Evolutionary conservation across 2,113 vertebrate genomes (phyloP).

Genomic region (Clarias batrachus): DNA sequence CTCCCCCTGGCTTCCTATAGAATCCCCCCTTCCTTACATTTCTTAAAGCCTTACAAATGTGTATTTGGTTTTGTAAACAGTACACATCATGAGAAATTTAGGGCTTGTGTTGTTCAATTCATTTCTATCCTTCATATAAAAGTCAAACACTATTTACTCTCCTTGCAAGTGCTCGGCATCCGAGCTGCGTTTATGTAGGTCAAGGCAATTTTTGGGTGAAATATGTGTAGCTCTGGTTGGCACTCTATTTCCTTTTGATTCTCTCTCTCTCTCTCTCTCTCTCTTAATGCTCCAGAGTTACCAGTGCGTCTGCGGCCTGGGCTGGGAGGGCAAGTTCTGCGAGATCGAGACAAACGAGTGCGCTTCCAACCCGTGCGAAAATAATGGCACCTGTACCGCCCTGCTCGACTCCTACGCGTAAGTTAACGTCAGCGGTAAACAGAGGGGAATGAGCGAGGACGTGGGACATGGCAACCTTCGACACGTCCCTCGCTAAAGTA

Average conservation of each 20-base stretch:
- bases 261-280: background rate
- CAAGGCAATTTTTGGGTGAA: slow-evolving; percentile 47
- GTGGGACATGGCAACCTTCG: background rate
- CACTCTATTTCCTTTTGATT: slow-evolving; percentile 18
- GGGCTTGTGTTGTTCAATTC: background rate
- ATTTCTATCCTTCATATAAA: slow-evolving; percentile 6
- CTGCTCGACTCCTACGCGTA: slow-evolving; percentile 77
- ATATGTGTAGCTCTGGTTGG: slow-evolving; percentile 24
- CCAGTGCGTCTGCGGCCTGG: slow-evolving; percentile 69
- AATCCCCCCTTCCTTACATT: background rate
- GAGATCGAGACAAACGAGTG: slow-evolving; percentile 78
- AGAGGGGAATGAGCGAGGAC: background rate
- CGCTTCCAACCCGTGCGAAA: slow-evolving; percentile 76
- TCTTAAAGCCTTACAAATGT: background rate
- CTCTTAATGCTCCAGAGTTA: slow-evolving; percentile 67
- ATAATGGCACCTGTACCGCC: slow-evolving; percentile 76
- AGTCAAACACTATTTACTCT: slow-evolving; percentile 8
- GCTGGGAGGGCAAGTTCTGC: slow-evolving; percentile 79
- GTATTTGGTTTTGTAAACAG: slow-evolving; percentile 1
- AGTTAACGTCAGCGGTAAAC: slow-evolving; percentile 36
- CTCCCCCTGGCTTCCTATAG: background rate
- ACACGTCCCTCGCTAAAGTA: background rate
- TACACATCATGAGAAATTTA: background rate
- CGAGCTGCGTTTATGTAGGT: slow-evolving; percentile 25
- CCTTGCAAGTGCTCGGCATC: background rate